Percentiles rank a stretch among this genome's conserved stretches.
phyloP scores from a whole-genome alignment of 30 jellyfish, hydroid and myxozoan genomes.

The Turritopsis dohrnii region DNA sequence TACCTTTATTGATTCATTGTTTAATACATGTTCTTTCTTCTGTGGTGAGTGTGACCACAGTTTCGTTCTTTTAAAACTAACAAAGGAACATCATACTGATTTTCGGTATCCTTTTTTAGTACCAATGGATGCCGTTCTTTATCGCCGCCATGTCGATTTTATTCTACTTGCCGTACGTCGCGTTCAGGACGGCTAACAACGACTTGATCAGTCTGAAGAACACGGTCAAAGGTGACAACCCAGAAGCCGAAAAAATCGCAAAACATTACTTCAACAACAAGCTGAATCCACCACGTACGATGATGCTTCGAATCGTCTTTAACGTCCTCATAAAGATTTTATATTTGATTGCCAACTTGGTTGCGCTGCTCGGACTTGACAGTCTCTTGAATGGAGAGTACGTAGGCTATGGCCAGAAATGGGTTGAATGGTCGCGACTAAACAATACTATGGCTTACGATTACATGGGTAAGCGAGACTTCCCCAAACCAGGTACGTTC shows the following conservation, averaged over 20 bases:
- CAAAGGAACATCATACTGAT: not conserved
- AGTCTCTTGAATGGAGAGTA: conserved; percentile 27
- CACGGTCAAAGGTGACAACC: conserved; percentile 20
- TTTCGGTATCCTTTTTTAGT: conserved; percentile 15
- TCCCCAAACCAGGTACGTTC: conserved; percentile 40
- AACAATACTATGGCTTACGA: conserved; percentile 30
- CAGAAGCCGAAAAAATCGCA: conserved; percentile 37
- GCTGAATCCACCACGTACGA: conserved; percentile 26
- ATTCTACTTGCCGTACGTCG: conserved; percentile 31
- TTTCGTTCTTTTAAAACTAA: not conserved
- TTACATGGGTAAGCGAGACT: conserved; percentile 46
- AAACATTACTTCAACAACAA: conserved; percentile 29
- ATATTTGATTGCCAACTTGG: conserved; percentile 34
- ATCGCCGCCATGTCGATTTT: conserved; percentile 31
- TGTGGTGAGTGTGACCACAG: not conserved
- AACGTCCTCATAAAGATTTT: conserved; percentile 22
- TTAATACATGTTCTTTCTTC: not conserved
- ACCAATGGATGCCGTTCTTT: conserved; percentile 43
- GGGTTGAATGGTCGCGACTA: conserved; percentile 33
- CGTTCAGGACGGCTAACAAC: conserved; percentile 30
- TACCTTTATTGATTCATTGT: not conserved
- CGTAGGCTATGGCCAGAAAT: conserved; percentile 28
- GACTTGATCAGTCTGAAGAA: conserved; percentile 28
- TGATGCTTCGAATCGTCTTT: conserved; percentile 9
- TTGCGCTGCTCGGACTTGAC: conserved; percentile 28